Percentiles rank a stretch among this genome's conserved stretches.
Evolutionary conservation across 2,113 vertebrate genomes (phyloP).

Genomic region (Aphelocoma coerulescens): DNA sequence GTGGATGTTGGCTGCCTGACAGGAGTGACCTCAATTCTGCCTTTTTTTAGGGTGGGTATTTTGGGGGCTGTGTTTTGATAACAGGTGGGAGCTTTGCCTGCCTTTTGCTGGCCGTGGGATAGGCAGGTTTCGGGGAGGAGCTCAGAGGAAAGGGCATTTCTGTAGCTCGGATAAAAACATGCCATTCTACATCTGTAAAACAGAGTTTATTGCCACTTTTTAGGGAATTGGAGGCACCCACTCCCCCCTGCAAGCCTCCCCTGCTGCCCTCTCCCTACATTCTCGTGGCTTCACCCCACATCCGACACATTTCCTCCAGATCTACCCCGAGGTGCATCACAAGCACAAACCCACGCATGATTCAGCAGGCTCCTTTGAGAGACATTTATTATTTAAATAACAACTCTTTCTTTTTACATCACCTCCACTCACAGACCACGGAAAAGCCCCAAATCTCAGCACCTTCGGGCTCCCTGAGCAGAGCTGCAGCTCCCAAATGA

Average conservation of each 20-base stretch:
- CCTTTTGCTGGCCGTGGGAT: background rate
- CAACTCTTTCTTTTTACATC: background rate
- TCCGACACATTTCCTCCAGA: background rate
- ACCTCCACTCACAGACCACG: fast-evolving
- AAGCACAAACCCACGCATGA: background rate
- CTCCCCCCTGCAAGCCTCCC: background rate
- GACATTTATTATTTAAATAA: conserved; percentile 44
- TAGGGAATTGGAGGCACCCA: background rate
- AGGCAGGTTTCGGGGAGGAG: background rate
- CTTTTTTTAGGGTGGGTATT: conserved; percentile 21
- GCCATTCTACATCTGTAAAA: fast-evolving
- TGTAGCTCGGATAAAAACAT: fast-evolving
- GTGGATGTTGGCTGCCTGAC: conserved; percentile 39
- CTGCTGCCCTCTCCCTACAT: background rate
- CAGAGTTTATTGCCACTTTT: background rate
- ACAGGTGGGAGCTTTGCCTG: background rate
- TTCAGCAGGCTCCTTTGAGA: background rate
- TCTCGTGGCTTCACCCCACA: background rate
- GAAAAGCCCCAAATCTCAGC: background rate
- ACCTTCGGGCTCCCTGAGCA: background rate
- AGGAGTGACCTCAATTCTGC: background rate
- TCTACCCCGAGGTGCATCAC: background rate
- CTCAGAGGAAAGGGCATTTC: background rate
- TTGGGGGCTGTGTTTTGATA: background rate
- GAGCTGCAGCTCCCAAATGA: background rate